These are phyloP conservation scores for Tetranychus piercei DNA, from an alignment of 2,888 invertebrate species.

Conservation along the genomic window DNA sequence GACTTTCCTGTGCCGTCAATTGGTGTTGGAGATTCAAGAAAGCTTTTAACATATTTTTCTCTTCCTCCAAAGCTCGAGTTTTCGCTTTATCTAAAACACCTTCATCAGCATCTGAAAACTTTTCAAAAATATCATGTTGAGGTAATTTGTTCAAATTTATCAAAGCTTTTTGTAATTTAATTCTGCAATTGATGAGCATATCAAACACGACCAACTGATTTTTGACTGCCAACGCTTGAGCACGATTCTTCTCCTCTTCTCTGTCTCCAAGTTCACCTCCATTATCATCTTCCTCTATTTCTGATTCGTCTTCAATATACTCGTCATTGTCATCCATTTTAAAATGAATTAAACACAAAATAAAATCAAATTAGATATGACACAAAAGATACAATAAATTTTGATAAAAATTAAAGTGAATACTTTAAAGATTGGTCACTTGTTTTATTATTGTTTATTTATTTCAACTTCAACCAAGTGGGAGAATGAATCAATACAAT, in stretches of 20 bases:
- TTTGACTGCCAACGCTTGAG: conserved; percentile 15
- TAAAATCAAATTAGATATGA: too few species aligned
- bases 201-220: conserved; percentile 48
- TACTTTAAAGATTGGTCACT: too few species aligned
- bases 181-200: conserved; percentile 60
- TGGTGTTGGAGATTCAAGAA: background rate
- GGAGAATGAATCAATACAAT: too few species aligned
- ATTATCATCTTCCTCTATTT: background rate
- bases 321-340: background rate
- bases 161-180: conserved; percentile 64
- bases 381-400: too few species aligned
- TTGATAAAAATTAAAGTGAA: too few species aligned
- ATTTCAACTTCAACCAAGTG: too few species aligned
- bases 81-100: conserved; percentile 27
- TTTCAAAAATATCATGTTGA: conserved; percentile 40
- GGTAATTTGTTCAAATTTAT: conserved; percentile 60
- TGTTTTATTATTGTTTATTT: too few species aligned
- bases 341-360: too few species aligned
- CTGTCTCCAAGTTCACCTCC: background rate
- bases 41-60: conserved; percentile 35
- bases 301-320: background rate
- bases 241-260: background rate
- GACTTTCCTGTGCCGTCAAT: background rate
- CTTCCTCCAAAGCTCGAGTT: conserved; percentile 13
- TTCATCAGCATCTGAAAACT: conserved; percentile 35